Evolutionary conservation across 2,113 vertebrate species (phyloP).

Genomic region (Mesoclemmys tuberculata): DNA sequence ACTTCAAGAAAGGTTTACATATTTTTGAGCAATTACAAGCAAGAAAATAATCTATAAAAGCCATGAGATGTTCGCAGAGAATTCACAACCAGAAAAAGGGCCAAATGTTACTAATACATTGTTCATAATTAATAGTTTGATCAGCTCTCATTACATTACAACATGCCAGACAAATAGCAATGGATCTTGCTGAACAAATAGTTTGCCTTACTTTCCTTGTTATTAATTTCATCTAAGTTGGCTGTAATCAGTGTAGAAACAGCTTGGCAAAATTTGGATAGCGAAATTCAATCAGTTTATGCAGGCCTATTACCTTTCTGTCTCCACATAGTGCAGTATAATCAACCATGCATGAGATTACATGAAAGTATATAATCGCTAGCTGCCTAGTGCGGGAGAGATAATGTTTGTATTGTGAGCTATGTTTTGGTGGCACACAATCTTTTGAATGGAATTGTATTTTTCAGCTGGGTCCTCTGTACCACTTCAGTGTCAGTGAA

Average conservation of each 20-base stretch:
- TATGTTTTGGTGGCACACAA: neutral
- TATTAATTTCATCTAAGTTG: constrained; percentile 40
- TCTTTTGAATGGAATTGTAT: neutral
- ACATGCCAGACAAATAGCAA: neutral
- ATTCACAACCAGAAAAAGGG: neutral
- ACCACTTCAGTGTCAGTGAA: neutral
- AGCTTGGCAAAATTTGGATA: constrained; percentile 40
- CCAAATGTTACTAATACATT: constrained; percentile 15
- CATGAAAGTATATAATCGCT: constrained; percentile 9
- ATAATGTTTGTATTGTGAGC: constrained; percentile 15
- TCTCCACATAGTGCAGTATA: constrained; percentile 19
- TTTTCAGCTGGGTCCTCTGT: constrained; percentile 8
- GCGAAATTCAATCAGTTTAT: constrained; percentile 41
- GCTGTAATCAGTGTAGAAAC: constrained; percentile 22
- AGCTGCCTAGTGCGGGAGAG: neutral
- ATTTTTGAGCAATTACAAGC: neutral
- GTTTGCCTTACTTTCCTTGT: constrained; percentile 60
- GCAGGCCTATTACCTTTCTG: constrained; percentile 30
- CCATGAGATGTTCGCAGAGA: neutral
- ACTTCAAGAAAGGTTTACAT: neutral
- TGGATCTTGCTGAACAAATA: constrained; percentile 25
- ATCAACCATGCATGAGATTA: constrained; percentile 30
- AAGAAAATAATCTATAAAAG: neutral
- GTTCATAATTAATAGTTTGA: constrained; percentile 20
- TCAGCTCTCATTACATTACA: constrained; percentile 39